Percentiles rank a stretch among this genome's conserved stretches.
phyloP scores from a whole-genome alignment of 2,888 invertebrate species.

The Sphecodes monilicornis region DNA sequence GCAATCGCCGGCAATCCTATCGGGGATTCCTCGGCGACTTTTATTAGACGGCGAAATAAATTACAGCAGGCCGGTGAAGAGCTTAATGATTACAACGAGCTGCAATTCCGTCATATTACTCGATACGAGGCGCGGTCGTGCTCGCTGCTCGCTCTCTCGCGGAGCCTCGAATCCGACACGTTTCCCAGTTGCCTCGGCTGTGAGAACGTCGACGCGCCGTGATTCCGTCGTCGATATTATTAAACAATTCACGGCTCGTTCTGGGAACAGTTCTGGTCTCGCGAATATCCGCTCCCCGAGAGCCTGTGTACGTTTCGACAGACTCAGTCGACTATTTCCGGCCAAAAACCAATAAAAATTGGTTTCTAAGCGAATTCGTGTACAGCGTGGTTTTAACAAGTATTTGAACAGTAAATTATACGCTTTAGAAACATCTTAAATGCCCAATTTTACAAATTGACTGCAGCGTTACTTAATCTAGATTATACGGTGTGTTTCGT shows the following conservation, averaged over 20 bases:
- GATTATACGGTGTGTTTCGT: too few species aligned
- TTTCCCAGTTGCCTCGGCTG: constrained; percentile 6
- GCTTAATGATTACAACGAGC: constrained; percentile 51
- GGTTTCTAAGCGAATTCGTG: too few species aligned
- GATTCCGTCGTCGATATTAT: background rate
- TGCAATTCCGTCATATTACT: constrained; percentile 55
- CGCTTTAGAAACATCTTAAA: too few species aligned
- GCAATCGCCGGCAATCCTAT: constrained; percentile 36
- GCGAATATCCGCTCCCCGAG: background rate
- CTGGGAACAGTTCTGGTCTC: background rate
- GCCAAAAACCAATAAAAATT: too few species aligned
- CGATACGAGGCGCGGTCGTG: constrained; percentile 26
- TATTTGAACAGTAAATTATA: too few species aligned
- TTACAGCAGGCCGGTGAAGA: constrained; percentile 35
- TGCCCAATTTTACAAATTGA: too few species aligned
- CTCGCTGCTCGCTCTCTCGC: background rate
- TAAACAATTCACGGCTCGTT: background rate
- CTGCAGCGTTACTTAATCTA: too few species aligned
- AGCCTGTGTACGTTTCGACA: too few species aligned
- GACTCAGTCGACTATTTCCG: too few species aligned
- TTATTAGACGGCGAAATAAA: constrained; percentile 60
- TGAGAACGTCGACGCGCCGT: constrained; percentile 15
- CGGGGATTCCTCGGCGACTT: constrained; percentile 42
- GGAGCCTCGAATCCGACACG: constrained; percentile 19
- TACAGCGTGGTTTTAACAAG: too few species aligned